Evolutionary conservation across 2,113 vertebrate genomes (phyloP), one percentile per base, ranked within the genome.

Genomic region (Mastomys natalensis): DNA sequence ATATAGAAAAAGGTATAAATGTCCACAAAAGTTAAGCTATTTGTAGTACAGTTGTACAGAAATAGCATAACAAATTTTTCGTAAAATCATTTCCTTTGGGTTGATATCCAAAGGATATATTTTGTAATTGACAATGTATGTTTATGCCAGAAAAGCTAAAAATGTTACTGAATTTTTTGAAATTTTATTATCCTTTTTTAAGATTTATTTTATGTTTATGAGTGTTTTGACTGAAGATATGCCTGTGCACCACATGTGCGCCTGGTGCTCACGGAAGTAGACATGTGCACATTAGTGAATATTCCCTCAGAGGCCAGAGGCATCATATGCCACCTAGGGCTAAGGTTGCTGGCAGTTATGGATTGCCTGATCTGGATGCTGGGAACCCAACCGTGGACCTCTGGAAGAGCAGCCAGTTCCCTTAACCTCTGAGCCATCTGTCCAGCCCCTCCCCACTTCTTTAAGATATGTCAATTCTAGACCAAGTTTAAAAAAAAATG

Each of bases 51-150:
- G 13, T 87, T 53, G 31, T 53, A 5, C 51, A 66, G 84, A 96
- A 85, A 91, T 90, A 89, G 48, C 15, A 85, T 68, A 64, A 74
- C 68, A 77, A 85, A 68, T 37, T 48, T 91, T 90, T 89, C 73
- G 64, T 73, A 77, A 40, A 94, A 48, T 81, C 53, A 70, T 82
- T 78, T 34, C 43, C 26, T 45, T 90, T 78, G n/a, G 51, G 78
- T 64, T 73, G 29, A 31, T 70, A 82, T 93, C 90, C 80, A 73
- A 90, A 93, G 24, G 84, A 19, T 91, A 37, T 81, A 21, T 92
- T 93, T 84, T 89, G 43, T 31, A 93, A 80, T 48, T 53, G 74
- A 92, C 58, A 86, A n/a, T 51, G 13, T 70, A 62, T 80, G 43
- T 53, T 26, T 76, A 70, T 16, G 48, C 10, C 37, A 93, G 29